Evolutionary conservation across 2,113 vertebrate genomes (phyloP), one percentile per base, ranked within the genome.

Genomic region (Indri indri): DNA sequence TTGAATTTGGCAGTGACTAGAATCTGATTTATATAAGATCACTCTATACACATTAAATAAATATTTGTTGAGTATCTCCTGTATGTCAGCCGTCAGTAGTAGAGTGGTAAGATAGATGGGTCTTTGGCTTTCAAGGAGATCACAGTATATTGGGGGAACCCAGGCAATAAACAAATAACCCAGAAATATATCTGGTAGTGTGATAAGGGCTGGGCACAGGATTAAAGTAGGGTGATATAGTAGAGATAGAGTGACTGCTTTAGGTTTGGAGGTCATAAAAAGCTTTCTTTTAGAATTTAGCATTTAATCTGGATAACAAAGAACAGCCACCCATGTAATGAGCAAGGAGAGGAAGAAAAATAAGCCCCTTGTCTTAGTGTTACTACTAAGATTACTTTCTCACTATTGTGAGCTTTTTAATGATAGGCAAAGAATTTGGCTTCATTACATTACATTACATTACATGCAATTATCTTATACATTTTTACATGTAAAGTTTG

Each of bases 1-100:
- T 96, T 96, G 37, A 90, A 81, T 97, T 88, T 95, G 45, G 25
- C 45, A 77, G 17, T 91, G n/a, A 65, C 68, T 66, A 47, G 70
- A 97, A 63, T 89, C 54, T 89, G 52, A 45, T 63, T 96, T 91
- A 70, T 81, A 54, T 0, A 71, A 37, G 23, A 93, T 10, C 20
- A 81, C 13, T 63, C 6, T 95, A 1, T 66, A 66, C 11, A 83
- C 6, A 92, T 77, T 95, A 12, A 83, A 1, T 91, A 81, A 88
- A 34, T 93, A 52, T 34, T 81, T 63, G 37, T 93, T 94, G 79
- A 52, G 25, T 23, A 70, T 83, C 14, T 92, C 3, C 12, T 59
- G 0, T 82, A 18, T 45, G 8, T 20, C 52, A 93, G 30, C 40
- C 20, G 30, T 89, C n/a, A 90, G 42, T 63, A 40, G 71, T 82